Evolutionary conservation across 2,888 invertebrate genomes (phyloP), one percentile per base, ranked within the genome.

Genomic region (Spilosoma lubricipeda): DNA sequence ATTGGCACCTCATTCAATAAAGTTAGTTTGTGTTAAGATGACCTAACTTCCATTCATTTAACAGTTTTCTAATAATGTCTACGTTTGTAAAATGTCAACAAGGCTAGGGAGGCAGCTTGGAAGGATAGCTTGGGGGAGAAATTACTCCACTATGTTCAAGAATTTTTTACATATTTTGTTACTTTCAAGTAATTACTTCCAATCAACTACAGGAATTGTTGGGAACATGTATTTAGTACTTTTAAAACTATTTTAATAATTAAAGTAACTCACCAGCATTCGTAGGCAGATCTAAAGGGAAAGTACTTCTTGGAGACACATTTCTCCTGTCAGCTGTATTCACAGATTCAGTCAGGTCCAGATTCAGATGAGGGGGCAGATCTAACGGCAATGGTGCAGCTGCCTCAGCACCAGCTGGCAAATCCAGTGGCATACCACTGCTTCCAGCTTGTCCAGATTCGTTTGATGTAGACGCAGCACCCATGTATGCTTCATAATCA

Each of bases 261-360:
- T 64, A 48, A 66, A 67, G 20, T 45, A 3, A 82, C 87, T 90
- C 79, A 95, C 95, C 95, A 82, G 94, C 93, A 92, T 92, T 95
- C 71, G 93, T 90, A 45, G 96, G 96, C 42, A 96, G 90, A 82
- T 96, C 96, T 80, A 96, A 85, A 3, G 96, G 96, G 77, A 96
- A 95, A 36, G 90, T 93, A 79, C 88, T 92, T 76, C 93, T 90
- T 18, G 95, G 95, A 68, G 95, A 95, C 72, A 91, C 90, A 84
- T 95, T 95, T 77, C 95, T 92, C 52, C 95, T 90, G 77, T 95
- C 95, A 33, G 91, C 93, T 0, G 93, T 91, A 77, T 95, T 95
- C 33, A 96, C 94, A 15, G 95, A 96, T 78, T 96, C 96, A 0
- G 96, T 96, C 71, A 96, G 90, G 81, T 96, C 96, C 76, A 96